phyloP scores from a whole-genome alignment of 2,797 vertebrate genomes.

The Dromococcyx pavoninus region DNA sequence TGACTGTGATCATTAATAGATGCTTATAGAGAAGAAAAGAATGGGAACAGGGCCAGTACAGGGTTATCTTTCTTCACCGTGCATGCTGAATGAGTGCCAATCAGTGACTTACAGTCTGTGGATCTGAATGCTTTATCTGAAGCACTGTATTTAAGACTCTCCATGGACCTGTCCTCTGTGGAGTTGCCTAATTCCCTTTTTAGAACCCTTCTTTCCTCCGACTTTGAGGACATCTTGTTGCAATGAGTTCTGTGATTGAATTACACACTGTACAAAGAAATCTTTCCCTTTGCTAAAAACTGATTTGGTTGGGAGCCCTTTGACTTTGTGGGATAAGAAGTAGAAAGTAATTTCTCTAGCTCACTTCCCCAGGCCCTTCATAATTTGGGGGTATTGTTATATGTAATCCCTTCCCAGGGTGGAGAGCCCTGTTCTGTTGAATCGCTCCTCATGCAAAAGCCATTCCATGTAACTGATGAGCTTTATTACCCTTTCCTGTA shows the following conservation, averaged over 20 bases:
- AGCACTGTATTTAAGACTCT: background rate
- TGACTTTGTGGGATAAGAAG: background rate
- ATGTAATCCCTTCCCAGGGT: background rate
- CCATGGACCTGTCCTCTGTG: background rate
- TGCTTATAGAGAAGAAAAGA: background rate
- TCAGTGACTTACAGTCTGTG: background rate
- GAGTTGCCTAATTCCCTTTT: background rate
- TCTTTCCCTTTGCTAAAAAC: constrained; percentile 15
- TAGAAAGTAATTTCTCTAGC: constrained; percentile 25
- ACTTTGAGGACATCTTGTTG: background rate
- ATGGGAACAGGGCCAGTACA: background rate
- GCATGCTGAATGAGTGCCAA: background rate
- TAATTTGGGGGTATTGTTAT: background rate
- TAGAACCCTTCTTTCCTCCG: background rate
- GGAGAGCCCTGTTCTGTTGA: background rate
- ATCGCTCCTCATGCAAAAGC: background rate
- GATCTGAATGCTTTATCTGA: background rate
- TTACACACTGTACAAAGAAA: background rate
- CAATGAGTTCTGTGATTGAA: background rate
- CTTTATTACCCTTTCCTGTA: background rate
- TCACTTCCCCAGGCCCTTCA: background rate
- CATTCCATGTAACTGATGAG: background rate
- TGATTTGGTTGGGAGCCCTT: background rate
- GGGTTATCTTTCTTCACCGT: background rate
- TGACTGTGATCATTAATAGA: background rate